Evolutionary conservation across 2,797 vertebrate species (phyloP).

Genomic region (Centropyge bicolor): DNA sequence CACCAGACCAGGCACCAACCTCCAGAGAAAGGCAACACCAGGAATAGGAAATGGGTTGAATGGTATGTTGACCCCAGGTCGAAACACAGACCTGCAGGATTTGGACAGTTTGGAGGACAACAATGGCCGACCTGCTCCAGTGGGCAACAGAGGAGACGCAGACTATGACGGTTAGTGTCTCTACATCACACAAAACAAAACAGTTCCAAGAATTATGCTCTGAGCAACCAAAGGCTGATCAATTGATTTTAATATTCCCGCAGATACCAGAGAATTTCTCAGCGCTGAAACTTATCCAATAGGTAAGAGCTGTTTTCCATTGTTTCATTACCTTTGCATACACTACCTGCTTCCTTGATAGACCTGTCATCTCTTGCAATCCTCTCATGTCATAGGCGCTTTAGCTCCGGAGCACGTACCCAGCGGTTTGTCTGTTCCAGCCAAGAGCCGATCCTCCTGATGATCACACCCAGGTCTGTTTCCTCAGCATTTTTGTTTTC

Average conservation of each 20-base stretch:
- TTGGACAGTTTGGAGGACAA: slow-evolving; percentile 68
- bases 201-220: not conserved
- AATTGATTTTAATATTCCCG: slow-evolving; percentile 20
- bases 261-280: slow-evolving; percentile 68
- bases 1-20: slow-evolving; percentile 1
- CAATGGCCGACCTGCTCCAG: slow-evolving; percentile 43
- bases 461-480: slow-evolving; percentile 34
- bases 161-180: slow-evolving; percentile 63
- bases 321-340: slow-evolving; percentile 2
- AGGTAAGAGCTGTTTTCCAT: slow-evolving; percentile 49
- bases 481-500: slow-evolving; percentile 8
- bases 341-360: not conserved
- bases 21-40: slow-evolving; percentile 37
- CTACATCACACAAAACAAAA: not conserved
- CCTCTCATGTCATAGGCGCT: slow-evolving; percentile 6
- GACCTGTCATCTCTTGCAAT: not conserved
- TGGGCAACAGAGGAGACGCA: slow-evolving; percentile 46
- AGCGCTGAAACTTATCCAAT: slow-evolving; percentile 58
- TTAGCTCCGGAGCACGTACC: slow-evolving; percentile 28
- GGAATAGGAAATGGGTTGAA: slow-evolving; percentile 23
- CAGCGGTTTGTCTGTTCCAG: slow-evolving; percentile 30
- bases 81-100: slow-evolving; percentile 53
- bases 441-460: slow-evolving; percentile 35
- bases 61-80: slow-evolving; percentile 8
- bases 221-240: slow-evolving; percentile 7